Evolutionary conservation across 2,888 invertebrate genomes (phyloP).

Genomic region (Platycheirus rosarum): DNA sequence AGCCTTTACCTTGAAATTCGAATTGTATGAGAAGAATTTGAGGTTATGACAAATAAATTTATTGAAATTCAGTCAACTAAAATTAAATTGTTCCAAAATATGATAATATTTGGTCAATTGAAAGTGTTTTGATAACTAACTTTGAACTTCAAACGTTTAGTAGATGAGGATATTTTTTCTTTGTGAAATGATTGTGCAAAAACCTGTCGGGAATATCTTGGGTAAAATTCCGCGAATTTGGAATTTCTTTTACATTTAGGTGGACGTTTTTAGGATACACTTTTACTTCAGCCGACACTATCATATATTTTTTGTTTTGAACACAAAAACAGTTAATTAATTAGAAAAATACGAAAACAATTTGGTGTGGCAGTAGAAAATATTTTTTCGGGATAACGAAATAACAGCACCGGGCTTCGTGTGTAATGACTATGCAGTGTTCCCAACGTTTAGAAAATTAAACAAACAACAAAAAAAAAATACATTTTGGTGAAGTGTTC

Average conservation of each 20-base stretch:
- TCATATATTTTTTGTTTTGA: conserved; percentile 12
- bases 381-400: not conserved
- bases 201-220: not conserved
- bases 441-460: conserved; percentile 29
- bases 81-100: not conserved
- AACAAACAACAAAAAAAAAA: conserved; percentile 6
- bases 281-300: conserved; percentile 2
- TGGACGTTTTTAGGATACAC: not conserved
- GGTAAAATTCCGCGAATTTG: not conserved
- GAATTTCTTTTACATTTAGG: not conserved
- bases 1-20: conserved; percentile 3
- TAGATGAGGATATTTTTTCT: not conserved
- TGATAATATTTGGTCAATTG: not conserved
- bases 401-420: conserved; percentile 9
- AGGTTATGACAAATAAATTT: not conserved
- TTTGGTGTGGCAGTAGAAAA: not conserved
- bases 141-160: not conserved
- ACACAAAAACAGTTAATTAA: conserved; percentile 1
- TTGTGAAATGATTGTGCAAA: conserved; percentile 27
- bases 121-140: not conserved
- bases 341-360: not conserved
- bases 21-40: not conserved
- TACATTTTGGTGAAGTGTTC: too few relatives aligned
- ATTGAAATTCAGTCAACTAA: not conserved
- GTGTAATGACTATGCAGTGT: not conserved